These are phyloP conservation scores for Etia nguti DNA, from an alignment of 2,113 vertebrate genomes.

Conservation along the genomic window DNA sequence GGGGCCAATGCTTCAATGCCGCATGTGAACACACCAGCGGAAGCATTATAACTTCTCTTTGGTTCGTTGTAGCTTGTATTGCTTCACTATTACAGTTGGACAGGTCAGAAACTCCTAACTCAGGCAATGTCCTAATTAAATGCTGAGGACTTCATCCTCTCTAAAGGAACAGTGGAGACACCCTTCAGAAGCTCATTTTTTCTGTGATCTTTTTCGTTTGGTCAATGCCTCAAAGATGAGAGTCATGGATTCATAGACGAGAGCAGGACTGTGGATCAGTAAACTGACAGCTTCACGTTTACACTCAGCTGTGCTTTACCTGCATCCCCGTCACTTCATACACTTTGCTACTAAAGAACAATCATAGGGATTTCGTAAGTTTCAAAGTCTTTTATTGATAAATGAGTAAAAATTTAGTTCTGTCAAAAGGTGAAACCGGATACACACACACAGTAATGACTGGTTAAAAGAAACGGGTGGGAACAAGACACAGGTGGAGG, in stretches of 20 bases:
- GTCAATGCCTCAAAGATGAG: accelerated
- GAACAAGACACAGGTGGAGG: not conserved
- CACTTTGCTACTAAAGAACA: not conserved
- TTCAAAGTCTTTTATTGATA: not conserved
- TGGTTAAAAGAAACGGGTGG: not conserved
- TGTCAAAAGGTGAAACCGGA: not conserved
- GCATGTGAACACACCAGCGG: not conserved
- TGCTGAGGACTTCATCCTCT: not conserved
- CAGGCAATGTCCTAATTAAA: not conserved
- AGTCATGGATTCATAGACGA: not conserved
- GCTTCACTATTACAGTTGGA: not conserved
- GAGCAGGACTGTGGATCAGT: not conserved
- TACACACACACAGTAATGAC: not conserved
- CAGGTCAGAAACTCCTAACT: not conserved
- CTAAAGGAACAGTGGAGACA: not conserved
- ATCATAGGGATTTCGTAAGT: not conserved
- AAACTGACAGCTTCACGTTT: not conserved
- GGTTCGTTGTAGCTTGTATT: not conserved
- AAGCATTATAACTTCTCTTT: not conserved
- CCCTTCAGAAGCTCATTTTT: not conserved
- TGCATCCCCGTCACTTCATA: not conserved
- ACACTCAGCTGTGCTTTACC: not conserved
- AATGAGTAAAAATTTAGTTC: not conserved
- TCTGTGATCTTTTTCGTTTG: not conserved
- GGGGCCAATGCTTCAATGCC: not conserved